phyloP scores from a whole-genome alignment of 53 echinoderm and acorn worm species.

The Holothuria leucospilota region DNA sequence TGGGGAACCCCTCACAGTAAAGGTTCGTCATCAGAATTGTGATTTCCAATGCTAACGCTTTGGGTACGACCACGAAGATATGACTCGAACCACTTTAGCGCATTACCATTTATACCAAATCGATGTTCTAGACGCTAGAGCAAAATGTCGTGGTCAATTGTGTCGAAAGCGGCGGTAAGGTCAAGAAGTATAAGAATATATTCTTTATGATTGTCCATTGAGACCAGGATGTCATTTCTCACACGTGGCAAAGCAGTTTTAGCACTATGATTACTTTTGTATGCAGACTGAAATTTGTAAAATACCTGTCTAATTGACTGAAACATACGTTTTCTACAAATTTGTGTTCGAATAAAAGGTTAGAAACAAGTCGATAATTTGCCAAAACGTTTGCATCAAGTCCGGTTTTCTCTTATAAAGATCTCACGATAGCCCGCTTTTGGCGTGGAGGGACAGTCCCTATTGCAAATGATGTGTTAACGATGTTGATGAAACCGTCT shows the following conservation, averaged over 20 bases:
- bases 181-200: not conserved
- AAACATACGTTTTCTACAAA: no score
- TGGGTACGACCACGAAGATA: constrained; percentile 1
- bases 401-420: not conserved
- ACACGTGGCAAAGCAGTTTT: no score
- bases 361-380: no score
- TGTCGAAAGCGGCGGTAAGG: constrained; percentile 20
- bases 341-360: no score
- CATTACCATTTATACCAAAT: constrained; percentile 11
- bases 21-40: not conserved
- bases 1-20: not conserved
- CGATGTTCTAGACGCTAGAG: not conserved
- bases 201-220: constrained; percentile 21
- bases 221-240: not conserved
- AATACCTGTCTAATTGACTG: no score
- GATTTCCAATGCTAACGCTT: not conserved
- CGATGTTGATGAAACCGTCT: not conserved
- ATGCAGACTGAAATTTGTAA: no score
- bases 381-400: no score
- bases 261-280: no score
- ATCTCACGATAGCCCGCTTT: constrained; percentile 1
- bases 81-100: not conserved
- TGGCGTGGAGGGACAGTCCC: not conserved
- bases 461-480: not conserved
- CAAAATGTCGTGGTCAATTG: not conserved